phyloP scores from a whole-genome alignment of 2,888 invertebrate species.

The Parapristionchus giblindavisi region DNA sequence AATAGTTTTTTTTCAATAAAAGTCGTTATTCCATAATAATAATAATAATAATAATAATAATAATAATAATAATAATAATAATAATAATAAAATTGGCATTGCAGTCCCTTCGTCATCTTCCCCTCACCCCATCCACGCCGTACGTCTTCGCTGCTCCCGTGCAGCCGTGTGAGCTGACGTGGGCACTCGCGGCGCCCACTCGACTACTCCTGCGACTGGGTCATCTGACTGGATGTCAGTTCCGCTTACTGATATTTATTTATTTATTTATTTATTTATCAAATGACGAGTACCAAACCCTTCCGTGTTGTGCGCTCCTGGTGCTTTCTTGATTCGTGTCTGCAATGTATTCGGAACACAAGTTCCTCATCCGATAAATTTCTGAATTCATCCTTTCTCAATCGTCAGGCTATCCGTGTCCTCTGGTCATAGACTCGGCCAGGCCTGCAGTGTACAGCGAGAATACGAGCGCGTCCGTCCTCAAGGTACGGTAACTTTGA shows the following conservation, averaged over 20 bases:
- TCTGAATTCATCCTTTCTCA: neutral
- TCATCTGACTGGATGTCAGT: conserved; percentile 52
- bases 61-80: no score
- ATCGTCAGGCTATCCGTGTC: conserved; percentile 60
- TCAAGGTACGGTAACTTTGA: conserved; percentile 50
- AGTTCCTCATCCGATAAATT: neutral
- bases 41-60: neutral
- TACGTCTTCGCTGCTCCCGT: conserved; percentile 32
- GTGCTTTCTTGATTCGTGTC: neutral
- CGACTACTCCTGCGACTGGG: conserved; percentile 61
- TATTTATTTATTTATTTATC: no score
- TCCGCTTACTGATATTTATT: no score
- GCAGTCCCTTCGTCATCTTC: conserved; percentile 20
- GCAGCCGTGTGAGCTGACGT: conserved; percentile 52
- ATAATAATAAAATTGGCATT: conserved; percentile 1
- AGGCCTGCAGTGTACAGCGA: conserved; percentile 52
- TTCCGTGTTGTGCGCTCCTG: neutral
- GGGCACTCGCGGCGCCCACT: conserved; percentile 60
- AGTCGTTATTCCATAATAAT: neutral
- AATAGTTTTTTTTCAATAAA: no score
- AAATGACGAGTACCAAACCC: no score
- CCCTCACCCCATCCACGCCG: conserved; percentile 31
- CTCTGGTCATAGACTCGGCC: conserved; percentile 59
- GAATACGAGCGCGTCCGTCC: conserved; percentile 53
- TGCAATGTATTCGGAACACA: neutral